Base-by-base conservation (phyloP, 1,140 invertebrate species). In the Monomorium pharaonis region DNA sequence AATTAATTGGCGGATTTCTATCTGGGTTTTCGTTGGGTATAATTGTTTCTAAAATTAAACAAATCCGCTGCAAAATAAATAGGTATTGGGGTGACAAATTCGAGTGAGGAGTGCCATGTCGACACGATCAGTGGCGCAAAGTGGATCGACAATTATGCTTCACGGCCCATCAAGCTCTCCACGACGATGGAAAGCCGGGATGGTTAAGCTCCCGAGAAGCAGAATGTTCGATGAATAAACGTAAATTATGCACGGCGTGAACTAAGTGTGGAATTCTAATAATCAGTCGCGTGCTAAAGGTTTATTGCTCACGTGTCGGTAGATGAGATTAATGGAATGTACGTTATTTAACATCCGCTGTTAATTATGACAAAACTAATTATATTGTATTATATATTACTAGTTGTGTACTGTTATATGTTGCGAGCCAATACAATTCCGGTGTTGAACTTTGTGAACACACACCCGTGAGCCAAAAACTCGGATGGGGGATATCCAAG, bases 61-160 rank as follows among this genome's bases (percentile, higher is more conserved):
- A 37, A 69, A 58, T 47, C 30, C 27, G 30, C 3, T 51, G 37
- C 37, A 72, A 81, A 81, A 81, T 70, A 81, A 83, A 83, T 74
- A 72, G 78, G 18, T 72, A 83, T 72, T 60, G 54, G n/a, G n/a
- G 27, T 21, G 78, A 83, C 67, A 83, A 83, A 83, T 83, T 58
- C 67, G 67, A 83, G 51, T 83, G 78, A 70, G n/a, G 27, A n/a
- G 14, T 70, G 37, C 18, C 51, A 56, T 24, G 24, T 58, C 67
- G 78, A 83, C 27, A 30, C 67, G 49, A 58, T 83, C 67, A 60
- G 49, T 21, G 67, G 54, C 33, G 51, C 54, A 83, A 83, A 83
- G 78, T 83, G 78, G 78, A 83, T 83, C 54, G 78, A 72, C 67
- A 83, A 83, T 83, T 83, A 83, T 83, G 78, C 78, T 83, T 83